Conservation (phyloP, 92 coral and sea anemone species). For the Plumapathes pennacea region DNA sequence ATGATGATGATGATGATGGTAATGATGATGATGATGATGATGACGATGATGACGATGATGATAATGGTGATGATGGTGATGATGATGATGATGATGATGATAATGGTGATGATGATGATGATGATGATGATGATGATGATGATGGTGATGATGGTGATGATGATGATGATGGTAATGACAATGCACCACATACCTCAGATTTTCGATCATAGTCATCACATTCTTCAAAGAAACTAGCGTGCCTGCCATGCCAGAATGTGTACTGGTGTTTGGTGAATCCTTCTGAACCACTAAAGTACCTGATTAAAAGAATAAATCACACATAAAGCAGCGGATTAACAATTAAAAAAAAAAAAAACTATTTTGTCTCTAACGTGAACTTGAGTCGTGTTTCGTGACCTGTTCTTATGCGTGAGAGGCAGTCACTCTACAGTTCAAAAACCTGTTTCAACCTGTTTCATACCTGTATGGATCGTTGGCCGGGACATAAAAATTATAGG, state of each 20-base stretch:
- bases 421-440: too few relatives aligned
- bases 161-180: too few relatives aligned
- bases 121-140: background rate
- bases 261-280: slow-evolving; percentile 84
- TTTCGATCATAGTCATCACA: slow-evolving; percentile 92
- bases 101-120: background rate
- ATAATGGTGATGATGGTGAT: background rate
- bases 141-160: too few relatives aligned
- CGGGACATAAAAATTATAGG: too few relatives aligned
- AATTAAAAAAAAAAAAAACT: too few relatives aligned
- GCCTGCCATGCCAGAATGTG: slow-evolving; percentile 98
- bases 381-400: too few relatives aligned
- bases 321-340: too few relatives aligned
- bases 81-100: background rate
- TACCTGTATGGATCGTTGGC: too few relatives aligned
- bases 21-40: background rate
- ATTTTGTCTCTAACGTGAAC: too few relatives aligned
- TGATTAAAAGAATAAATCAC: background rate
- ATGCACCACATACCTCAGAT: slow-evolving; percentile 95
- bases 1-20: background rate
- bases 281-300: slow-evolving; percentile 88
- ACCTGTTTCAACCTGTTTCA: too few relatives aligned
- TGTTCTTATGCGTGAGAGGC: too few relatives aligned
- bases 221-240: slow-evolving; percentile 90
- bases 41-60: slow-evolving; percentile 1